Percentiles rank a stretch among this genome's conserved stretches.
Conservation (phyloP, 2,888 invertebrate genomes). For the Tiphia femorata region DNA sequence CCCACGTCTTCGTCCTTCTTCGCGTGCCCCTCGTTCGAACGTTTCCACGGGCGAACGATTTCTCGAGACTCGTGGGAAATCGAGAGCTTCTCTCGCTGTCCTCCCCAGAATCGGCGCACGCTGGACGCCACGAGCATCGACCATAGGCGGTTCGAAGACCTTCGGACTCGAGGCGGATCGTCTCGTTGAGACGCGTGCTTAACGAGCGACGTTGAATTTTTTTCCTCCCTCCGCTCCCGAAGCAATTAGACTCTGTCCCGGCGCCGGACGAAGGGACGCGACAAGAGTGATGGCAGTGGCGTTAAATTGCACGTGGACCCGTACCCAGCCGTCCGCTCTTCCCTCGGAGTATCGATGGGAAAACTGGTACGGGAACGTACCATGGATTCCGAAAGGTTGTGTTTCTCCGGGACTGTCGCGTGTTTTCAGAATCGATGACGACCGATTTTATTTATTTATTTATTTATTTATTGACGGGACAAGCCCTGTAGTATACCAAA, state of each 20-base stretch:
- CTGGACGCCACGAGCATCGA: no score
- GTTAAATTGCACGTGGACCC: slow-evolving; percentile 43
- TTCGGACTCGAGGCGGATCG: neutral
- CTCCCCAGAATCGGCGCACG: no score
- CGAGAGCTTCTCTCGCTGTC: no score
- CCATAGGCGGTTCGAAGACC: neutral
- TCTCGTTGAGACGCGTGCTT: slow-evolving; percentile 30
- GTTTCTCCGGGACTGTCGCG: slow-evolving; percentile 17
- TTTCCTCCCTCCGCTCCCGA: slow-evolving; percentile 28
- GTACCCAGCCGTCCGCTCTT: neutral
- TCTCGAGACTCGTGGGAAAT: no score
- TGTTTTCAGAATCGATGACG: neutral
- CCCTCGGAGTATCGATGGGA: neutral
- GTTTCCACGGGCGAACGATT: no score
- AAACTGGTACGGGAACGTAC: neutral
- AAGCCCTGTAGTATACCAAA: no score
- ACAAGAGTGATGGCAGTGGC: slow-evolving; percentile 46
- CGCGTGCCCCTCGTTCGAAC: no score
- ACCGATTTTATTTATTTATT: no score
- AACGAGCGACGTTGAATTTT: slow-evolving; percentile 48
- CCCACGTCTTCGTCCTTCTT: no score
- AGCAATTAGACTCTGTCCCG: slow-evolving; percentile 52
- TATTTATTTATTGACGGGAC: no score
- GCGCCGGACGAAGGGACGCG: slow-evolving; percentile 44
- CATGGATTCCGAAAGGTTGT: neutral